Evolutionary conservation across 2,113 vertebrate species (phyloP), one percentile per base, ranked within the genome.

Genomic region (Rhea pennata): DNA sequence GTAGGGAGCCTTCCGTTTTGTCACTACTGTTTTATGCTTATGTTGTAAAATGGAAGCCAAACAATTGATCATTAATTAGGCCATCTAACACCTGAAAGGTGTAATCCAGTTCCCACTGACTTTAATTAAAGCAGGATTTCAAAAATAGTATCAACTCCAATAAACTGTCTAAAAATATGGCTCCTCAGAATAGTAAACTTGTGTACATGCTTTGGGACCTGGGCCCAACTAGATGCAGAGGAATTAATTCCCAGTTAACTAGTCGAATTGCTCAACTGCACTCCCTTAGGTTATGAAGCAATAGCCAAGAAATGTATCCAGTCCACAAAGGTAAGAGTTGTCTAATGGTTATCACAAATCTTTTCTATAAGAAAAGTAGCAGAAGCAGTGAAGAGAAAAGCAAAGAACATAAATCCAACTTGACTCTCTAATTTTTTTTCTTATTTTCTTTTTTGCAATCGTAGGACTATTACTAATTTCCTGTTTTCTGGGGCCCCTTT

Each of bases 111-210:
- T 84, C 84, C n/a, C 67, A 46, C 36, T 87, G 51, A 22, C 33
- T 85, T 91, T 91, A 90, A 76, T 54, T 67, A 93, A 91, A 94
- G 11, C 23, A 40, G 50, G 87, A 67, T 91, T 75, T 50, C 7
- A 88, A 90, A 87, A 88, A 10, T 7, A 91, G 50, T 22, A 79
- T 13, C 40, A 66, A 71, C 17, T 94, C 87, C 67, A 96, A 95
- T 88, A 91, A 94, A 0, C 69, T 94, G 85, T 85, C 96, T 50
- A 54, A 95, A 97, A 83, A 50, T 86, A 42, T 67, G 85, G 6
- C 93, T 85, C 84, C 24, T 92, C 65, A 95, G 36, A 44, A 10
- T 2, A 20, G 71, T 24, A 66, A 85, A 90, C 33, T 23, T 79
- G 51, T 65, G 65, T 44, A 51, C 0, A 0, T 53, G 59, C 10